These are phyloP conservation scores for Drosophila putrida DNA, from an alignment of 2,888 invertebrate genomes.

Conservation along the genomic window DNA sequence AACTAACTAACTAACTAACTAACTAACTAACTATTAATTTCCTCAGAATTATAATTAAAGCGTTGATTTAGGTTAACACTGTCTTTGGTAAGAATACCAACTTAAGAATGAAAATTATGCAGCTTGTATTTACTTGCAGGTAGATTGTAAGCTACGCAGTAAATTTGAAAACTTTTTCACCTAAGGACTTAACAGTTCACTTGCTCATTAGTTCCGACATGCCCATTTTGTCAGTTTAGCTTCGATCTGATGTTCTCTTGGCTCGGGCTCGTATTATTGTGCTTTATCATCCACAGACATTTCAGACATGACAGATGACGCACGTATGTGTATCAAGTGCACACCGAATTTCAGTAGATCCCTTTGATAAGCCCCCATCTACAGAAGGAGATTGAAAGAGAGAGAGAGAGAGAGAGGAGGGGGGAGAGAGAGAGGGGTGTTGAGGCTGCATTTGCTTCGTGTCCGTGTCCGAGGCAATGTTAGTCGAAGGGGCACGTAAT, in stretches of 20 bases:
- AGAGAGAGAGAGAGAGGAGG: not conserved
- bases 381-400: not conserved
- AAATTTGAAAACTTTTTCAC: not conserved
- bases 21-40: no score
- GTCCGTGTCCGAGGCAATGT: constrained; percentile 43
- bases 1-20: no score
- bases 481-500: constrained; percentile 68
- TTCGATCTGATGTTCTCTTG: not conserved
- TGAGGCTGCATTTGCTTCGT: constrained; percentile 20
- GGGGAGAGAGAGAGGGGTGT: not conserved
- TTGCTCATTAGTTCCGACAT: not conserved
- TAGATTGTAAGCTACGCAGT: not conserved
- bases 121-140: no score
- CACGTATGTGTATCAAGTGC: constrained; percentile 38
- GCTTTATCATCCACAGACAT: constrained; percentile 15
- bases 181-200: not conserved
- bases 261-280: constrained; percentile 13
- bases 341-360: constrained; percentile 38
- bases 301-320: constrained; percentile 20
- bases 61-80: no score
- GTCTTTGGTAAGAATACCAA: no score
- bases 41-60: no score
- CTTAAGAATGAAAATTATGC: no score
- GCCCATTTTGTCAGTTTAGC: not conserved
- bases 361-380: constrained; percentile 11